phyloP scores from a whole-genome alignment of 2,113 vertebrate species.

The Tiliqua scincoides region DNA sequence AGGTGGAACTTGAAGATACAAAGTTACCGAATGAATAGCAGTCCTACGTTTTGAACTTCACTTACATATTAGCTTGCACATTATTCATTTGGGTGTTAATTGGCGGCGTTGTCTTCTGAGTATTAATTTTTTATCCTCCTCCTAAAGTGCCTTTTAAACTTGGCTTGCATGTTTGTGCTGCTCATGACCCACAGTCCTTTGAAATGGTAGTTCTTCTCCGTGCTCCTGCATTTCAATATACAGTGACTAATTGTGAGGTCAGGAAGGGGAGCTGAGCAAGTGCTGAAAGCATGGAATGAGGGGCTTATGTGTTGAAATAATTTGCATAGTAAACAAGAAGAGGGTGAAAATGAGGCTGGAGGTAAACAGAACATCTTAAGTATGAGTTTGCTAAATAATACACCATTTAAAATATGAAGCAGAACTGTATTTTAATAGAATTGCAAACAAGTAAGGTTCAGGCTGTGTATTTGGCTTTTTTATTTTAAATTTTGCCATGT shows the following conservation, averaged over 20 bases:
- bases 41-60: constrained; percentile 37
- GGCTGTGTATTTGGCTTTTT: neutral
- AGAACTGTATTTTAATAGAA: constrained; percentile 28
- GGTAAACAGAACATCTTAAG: constrained; percentile 50
- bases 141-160: constrained; percentile 63
- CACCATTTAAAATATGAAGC: constrained; percentile 48
- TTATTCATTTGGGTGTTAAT: constrained; percentile 60
- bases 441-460: constrained; percentile 24
- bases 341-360: constrained; percentile 28
- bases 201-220: constrained; percentile 47
- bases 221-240: constrained; percentile 63
- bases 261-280: constrained; percentile 46
- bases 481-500: neutral
- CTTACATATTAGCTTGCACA: constrained; percentile 37
- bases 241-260: constrained; percentile 67
- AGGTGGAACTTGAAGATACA: neutral
- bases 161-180: constrained; percentile 52
- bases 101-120: constrained; percentile 41
- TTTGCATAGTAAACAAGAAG: constrained; percentile 57
- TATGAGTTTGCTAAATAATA: constrained; percentile 33
- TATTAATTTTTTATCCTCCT: constrained; percentile 70
- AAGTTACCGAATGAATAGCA: neutral
- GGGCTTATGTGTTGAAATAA: constrained; percentile 53
- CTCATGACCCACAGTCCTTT: constrained; percentile 55
- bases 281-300: constrained; percentile 46